Evolutionary conservation across 2,113 vertebrate species (phyloP).

Genomic region (Scolopax mira): DNA sequence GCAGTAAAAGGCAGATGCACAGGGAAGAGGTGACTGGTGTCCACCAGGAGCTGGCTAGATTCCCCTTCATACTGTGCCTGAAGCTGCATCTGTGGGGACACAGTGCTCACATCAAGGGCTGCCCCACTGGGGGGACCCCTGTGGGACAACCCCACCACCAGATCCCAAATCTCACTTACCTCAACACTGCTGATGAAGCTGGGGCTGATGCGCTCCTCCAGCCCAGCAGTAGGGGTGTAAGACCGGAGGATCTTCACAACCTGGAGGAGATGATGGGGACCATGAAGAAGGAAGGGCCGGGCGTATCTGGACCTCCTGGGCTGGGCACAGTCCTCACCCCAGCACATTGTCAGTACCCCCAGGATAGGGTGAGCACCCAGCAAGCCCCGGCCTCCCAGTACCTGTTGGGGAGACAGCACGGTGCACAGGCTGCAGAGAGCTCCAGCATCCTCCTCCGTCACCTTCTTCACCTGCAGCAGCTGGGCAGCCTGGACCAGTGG

Average conservation of each 20-base stretch:
- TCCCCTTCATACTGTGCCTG: not conserved
- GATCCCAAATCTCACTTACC: not conserved
- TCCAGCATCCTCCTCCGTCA: constrained; percentile 65
- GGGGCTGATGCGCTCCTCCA: constrained; percentile 73
- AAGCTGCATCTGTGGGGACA: not conserved
- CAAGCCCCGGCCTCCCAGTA: not conserved
- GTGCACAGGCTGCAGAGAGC: constrained; percentile 78
- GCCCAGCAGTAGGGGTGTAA: constrained; percentile 71
- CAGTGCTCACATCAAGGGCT: rapidly evolving
- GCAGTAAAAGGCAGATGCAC: constrained; percentile 72
- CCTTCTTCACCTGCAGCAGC: constrained; percentile 82
- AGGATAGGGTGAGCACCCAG: not conserved
- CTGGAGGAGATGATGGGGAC: not conserved
- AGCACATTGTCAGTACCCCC: not conserved
- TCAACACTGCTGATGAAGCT: constrained; percentile 74
- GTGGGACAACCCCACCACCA: rapidly evolving
- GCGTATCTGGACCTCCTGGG: not conserved
- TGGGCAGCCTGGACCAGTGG: constrained; percentile 81
- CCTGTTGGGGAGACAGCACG: constrained; percentile 63
- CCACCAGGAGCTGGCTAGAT: constrained; percentile 72
- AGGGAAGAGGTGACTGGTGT: constrained; percentile 71
- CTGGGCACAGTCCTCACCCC: rapidly evolving
- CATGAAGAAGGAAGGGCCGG: not conserved
- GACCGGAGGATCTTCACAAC: constrained; percentile 76
- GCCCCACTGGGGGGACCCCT: rapidly evolving